Conservation (phyloP, 2,797 vertebrate species). For the Phoxinus dragarum region DNA sequence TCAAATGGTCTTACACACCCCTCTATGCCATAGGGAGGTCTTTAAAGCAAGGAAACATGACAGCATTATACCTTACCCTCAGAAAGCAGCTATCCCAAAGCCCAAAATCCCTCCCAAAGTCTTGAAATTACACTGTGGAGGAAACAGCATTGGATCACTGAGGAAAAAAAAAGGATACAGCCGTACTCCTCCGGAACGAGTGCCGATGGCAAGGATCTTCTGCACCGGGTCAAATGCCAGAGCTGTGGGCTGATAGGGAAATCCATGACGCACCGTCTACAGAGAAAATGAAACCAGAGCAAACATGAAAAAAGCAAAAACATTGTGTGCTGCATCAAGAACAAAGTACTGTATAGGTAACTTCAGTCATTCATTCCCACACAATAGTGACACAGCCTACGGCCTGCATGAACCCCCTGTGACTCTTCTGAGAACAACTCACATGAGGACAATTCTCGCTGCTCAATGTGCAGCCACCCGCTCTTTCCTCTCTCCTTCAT, state of each 20-base stretch:
- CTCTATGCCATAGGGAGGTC: constrained; percentile 16
- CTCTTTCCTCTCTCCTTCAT: not conserved
- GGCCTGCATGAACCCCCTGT: constrained; percentile 3
- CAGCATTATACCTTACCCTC: constrained; percentile 72
- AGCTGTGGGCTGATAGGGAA: constrained; percentile 93
- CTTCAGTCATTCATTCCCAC: constrained; percentile 7
- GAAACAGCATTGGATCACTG: not conserved
- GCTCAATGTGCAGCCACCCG: not conserved
- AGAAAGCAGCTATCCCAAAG: constrained; percentile 56
- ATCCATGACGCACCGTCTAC: constrained; percentile 97
- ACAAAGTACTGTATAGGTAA: not conserved
- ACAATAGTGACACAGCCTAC: constrained; percentile 26
- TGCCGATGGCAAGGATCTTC: constrained; percentile 95
- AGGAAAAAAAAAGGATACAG: constrained; percentile 92
- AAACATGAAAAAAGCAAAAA: not conserved
- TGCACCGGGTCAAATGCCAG: constrained; percentile 98
- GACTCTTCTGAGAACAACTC: not conserved
- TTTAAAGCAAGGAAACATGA: constrained; percentile 60
- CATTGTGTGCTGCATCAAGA: not conserved
- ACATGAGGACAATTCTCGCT: constrained; percentile 7
- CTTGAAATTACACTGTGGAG: constrained; percentile 37
- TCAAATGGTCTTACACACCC: constrained; percentile 5
- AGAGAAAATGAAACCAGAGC: constrained; percentile 39
- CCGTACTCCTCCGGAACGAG: constrained; percentile 91
- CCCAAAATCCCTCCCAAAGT: constrained; percentile 20